Percentiles rank a stretch among this genome's conserved stretches.
These are phyloP conservation scores for Promerops cafer DNA, from an alignment of 2,113 vertebrate genomes.

Conservation along the genomic window DNA sequence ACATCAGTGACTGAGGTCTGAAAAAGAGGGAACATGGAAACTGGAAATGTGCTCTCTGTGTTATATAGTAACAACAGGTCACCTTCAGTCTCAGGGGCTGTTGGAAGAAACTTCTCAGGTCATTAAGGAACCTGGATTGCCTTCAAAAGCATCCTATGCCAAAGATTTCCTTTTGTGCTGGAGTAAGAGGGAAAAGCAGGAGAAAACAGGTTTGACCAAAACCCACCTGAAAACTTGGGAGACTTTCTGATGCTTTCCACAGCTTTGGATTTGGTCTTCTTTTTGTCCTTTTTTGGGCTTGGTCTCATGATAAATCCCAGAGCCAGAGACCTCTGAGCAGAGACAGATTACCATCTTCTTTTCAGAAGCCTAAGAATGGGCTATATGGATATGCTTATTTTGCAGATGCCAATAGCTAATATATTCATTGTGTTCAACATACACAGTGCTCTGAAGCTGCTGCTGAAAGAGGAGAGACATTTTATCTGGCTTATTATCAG, in stretches of 20 bases:
- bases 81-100: neutral
- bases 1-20: neutral
- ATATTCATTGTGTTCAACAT: constrained; percentile 19
- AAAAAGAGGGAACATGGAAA: neutral
- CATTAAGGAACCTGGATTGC: neutral
- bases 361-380: neutral
- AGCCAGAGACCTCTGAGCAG: neutral
- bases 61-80: neutral
- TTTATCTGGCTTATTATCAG: constrained; percentile 20
- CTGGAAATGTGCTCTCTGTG: neutral
- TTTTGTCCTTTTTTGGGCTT: neutral
- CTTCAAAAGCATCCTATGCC: neutral
- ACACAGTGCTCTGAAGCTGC: neutral
- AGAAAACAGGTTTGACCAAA: neutral
- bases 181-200: neutral
- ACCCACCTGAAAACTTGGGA: neutral
- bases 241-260: neutral
- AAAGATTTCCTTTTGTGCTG: neutral
- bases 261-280: neutral
- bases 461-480: constrained; percentile 22
- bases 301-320: neutral
- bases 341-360: constrained; percentile 33
- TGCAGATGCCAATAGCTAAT: constrained; percentile 36
- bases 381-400: constrained; percentile 22
- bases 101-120: neutral